These are phyloP conservation scores for Listrodromus nycthemerus DNA, from an alignment of 2,888 invertebrate genomes.

Conservation along the genomic window DNA sequence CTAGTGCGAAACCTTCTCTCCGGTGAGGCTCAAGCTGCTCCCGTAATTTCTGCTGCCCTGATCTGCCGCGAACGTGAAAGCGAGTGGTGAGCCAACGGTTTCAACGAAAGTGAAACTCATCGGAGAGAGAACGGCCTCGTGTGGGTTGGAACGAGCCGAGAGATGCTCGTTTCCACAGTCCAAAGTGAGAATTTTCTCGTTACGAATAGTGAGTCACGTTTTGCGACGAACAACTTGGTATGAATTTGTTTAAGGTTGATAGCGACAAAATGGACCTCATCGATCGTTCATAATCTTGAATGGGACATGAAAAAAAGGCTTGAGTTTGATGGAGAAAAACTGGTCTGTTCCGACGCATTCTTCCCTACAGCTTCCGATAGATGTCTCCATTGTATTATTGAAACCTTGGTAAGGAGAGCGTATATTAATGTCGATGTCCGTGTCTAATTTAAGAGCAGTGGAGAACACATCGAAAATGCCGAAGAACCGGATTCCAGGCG, in stretches of 20 bases:
- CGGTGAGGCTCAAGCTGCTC: background rate
- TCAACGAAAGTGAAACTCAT: slow-evolving; percentile 66
- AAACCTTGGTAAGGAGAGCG: background rate
- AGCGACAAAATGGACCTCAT: too few species aligned
- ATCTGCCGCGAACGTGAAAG: slow-evolving; percentile 63
- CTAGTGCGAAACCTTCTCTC: background rate
- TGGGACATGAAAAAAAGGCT: too few species aligned
- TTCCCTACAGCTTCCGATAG: too few species aligned
- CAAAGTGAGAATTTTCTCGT: background rate
- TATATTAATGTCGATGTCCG: background rate
- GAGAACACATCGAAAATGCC: slow-evolving; percentile 7
- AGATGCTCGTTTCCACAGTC: background rate
- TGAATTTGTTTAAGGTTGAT: background rate
- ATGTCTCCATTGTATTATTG: slow-evolving; percentile 3
- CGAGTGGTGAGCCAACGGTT: slow-evolving; percentile 68
- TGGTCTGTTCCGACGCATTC: too few species aligned
- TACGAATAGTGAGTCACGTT: background rate
- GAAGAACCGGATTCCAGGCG: background rate
- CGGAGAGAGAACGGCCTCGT: slow-evolving; percentile 25
- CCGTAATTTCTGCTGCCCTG: slow-evolving; percentile 50
- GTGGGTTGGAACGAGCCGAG: slow-evolving; percentile 7
- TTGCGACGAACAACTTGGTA: background rate
- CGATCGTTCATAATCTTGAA: too few species aligned
- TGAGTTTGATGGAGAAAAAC: too few species aligned
- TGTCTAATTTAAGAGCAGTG: background rate